These are phyloP conservation scores for Caenorhabditis sp. DNA, from an alignment of 2,888 invertebrate genomes.

Conservation along the genomic window DNA sequence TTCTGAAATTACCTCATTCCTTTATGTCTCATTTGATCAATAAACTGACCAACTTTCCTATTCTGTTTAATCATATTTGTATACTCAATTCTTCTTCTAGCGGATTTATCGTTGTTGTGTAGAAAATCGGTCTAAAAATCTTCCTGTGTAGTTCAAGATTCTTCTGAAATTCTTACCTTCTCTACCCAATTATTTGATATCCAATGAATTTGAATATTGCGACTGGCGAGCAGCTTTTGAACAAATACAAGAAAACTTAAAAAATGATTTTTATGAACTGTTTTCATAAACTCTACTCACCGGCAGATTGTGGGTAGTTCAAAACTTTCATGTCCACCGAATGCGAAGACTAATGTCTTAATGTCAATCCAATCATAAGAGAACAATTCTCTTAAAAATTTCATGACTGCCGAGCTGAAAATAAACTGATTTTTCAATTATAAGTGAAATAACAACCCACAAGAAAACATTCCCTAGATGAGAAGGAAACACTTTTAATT, in stretches of 20 bases:
- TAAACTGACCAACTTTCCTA: background rate
- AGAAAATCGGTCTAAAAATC: background rate
- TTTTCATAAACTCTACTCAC: background rate
- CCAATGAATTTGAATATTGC: slow-evolving; percentile 1
- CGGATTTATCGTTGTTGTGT: background rate
- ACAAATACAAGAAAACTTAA: background rate
- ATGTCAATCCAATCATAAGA: slow-evolving; percentile 6
- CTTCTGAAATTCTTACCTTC: background rate
- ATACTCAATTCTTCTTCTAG: no score
- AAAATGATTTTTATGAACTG: background rate
- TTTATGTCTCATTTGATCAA: background rate
- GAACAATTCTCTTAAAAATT: background rate
- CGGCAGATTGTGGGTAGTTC: slow-evolving; percentile 3
- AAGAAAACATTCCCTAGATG: slow-evolving; percentile 13
- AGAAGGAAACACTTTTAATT: slow-evolving; percentile 12
- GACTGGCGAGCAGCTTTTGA: background rate
- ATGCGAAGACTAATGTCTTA: slow-evolving; percentile 27
- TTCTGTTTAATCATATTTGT: background rate
- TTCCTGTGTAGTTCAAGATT: background rate
- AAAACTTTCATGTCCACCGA: slow-evolving; percentile 17
- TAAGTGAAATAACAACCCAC: slow-evolving; percentile 16
- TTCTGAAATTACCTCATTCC: background rate
- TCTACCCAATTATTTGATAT: background rate
- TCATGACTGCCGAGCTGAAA: background rate
- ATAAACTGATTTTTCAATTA: slow-evolving; percentile 8